These are phyloP conservation scores for Branchinecta lynchi DNA, from an alignment of 1,140 invertebrate genomes.

Conservation along the genomic window DNA sequence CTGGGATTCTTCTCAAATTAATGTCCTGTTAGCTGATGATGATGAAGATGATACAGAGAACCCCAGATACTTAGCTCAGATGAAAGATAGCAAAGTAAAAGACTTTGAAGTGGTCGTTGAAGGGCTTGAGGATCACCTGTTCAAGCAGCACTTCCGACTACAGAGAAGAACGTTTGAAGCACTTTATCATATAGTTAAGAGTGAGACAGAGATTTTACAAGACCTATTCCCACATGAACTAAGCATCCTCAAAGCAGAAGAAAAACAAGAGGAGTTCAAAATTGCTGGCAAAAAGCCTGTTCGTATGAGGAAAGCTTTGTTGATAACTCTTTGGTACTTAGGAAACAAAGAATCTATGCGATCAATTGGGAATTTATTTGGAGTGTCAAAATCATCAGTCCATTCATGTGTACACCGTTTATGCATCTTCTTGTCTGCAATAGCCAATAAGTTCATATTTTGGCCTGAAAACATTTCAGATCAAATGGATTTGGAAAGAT, in stretches of 20 bases:
- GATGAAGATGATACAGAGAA: neutral
- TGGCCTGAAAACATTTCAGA: neutral
- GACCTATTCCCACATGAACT: neutral
- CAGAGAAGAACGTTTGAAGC: neutral
- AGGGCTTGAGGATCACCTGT: neutral
- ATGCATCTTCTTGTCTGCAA: neutral
- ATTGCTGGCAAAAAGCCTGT: neutral
- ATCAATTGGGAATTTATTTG: conserved; percentile 8
- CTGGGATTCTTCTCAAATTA: neutral
- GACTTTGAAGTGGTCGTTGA: conserved; percentile 4
- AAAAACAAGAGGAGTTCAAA: neutral
- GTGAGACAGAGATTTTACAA: neutral
- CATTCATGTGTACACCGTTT: conserved; percentile 2
- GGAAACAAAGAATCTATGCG: conserved; percentile 6
- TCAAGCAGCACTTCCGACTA: conserved; percentile 6
- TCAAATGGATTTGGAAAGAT: neutral
- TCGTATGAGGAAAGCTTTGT: neutral
- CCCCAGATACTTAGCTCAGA: neutral
- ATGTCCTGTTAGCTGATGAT: neutral
- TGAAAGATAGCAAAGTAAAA: neutral
- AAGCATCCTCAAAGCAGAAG: neutral
- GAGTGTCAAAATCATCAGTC: neutral
- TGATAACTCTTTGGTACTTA: neutral
- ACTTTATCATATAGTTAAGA: neutral
- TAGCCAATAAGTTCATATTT: neutral